Evolutionary conservation across 2,888 invertebrate genomes (phyloP), one percentile per base, ranked within the genome.

Genomic region (Fissipunctia ypsillon): DNA sequence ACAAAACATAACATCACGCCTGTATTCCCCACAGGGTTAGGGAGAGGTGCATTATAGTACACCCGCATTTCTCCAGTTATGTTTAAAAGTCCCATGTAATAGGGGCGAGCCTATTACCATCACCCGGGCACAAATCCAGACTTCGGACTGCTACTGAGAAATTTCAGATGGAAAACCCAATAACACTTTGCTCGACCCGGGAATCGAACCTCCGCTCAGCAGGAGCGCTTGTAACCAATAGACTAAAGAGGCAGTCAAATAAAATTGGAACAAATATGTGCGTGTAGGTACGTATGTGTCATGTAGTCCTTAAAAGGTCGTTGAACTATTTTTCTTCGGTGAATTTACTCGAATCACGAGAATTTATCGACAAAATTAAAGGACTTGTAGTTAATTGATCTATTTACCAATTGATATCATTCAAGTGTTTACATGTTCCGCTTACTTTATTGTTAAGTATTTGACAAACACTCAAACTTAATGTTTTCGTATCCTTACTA

Each of bases 371-470:
- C 0, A 41, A 50, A 54, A 52, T 41, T 1, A 45, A 41, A 41
- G 14, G 2, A 66, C 9, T 64, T 41, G 6, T 63, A 22, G 22
- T 48, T 28, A 16, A 35, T 54, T 48, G 35, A 65, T 76, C 5
- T 65, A 72, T 63, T 77, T 52, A 66, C 28, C 22, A n/a, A 22
- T n/a, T 56, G 60, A 69, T 63, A 60, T 12, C n/a, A 57, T 12
- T 0, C 4, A 68, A 81, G 80, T 81, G 69, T 54, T 78, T 70
- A 72, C n/a, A 63, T 41, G 57, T 73, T 65, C 35, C 45, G 14
- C 38, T 50, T 22, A 60, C 57, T 70, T 73, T 57, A 72, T n/a
- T 35, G 0, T 63, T n/a, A 63, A 82, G 72, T 76, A 16, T 61
- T 79, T 52, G 19, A 12, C 14, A 71, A 83, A 71, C 75, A 79